A percentile compares a stretch with the other conserved stretches of the same genome.
Evolutionary conservation across 2,888 invertebrate species (phyloP).

Genomic region (Amphipoea lucens): DNA sequence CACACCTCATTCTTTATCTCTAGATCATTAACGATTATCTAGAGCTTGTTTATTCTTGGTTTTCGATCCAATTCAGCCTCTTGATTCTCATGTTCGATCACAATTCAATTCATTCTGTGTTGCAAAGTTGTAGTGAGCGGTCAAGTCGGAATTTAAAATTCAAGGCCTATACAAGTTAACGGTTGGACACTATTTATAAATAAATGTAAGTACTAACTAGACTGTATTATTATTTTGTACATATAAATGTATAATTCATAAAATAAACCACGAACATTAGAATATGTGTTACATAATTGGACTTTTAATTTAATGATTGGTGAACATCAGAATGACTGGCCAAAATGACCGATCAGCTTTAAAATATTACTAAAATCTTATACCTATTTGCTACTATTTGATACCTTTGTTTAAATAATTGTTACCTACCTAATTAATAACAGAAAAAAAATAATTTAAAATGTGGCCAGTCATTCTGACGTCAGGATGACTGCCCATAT

Average conservation of each 20-base stretch:
- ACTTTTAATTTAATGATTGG: not conserved
- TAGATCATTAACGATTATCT: not conserved
- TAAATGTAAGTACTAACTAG: constrained; percentile 24
- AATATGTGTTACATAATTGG: not conserved
- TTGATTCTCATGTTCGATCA: not conserved
- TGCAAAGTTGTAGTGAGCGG: constrained; percentile 26
- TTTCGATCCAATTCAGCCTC: not conserved
- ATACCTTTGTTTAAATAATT: too few relatives aligned
- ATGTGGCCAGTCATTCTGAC: too few relatives aligned
- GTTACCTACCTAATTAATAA: too few relatives aligned
- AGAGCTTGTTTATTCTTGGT: not conserved
- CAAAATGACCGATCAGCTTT: too few relatives aligned
- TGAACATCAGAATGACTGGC: too few relatives aligned
- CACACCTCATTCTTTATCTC: not conserved
- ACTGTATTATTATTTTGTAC: not conserved
- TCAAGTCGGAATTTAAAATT: constrained; percentile 5
- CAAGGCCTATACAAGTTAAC: constrained; percentile 16
- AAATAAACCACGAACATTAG: not conserved
- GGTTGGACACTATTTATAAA: not conserved
- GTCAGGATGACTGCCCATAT: too few relatives aligned
- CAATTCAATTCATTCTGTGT: constrained; percentile 35
- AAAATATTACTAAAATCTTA: too few relatives aligned
- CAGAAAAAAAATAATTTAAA: too few relatives aligned
- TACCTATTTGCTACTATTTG: too few relatives aligned
- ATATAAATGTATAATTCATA: not conserved